phyloP scores from a whole-genome alignment of 2,113 vertebrate species.

The Saguinus imperator region DNA sequence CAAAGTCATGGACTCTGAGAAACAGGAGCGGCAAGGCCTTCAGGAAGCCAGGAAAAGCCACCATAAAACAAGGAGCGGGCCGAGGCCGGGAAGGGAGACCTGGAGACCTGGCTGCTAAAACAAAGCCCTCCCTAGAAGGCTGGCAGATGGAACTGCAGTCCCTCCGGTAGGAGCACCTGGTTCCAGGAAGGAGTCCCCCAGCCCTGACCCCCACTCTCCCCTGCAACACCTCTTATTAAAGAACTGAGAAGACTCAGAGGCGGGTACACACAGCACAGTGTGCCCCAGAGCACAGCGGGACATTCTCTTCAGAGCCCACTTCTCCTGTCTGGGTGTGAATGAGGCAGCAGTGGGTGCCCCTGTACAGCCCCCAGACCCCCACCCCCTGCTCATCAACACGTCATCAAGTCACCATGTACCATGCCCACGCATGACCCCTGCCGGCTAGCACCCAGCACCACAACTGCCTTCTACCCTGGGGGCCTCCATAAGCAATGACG shows the following conservation, averaged over 20 bases:
- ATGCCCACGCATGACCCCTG: fast-evolving
- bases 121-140: not conserved
- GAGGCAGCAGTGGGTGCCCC: not conserved
- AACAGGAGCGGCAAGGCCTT: not conserved
- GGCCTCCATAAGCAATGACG: not conserved
- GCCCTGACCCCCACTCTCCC: not conserved
- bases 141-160: not conserved
- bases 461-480: not conserved
- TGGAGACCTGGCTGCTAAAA: not conserved
- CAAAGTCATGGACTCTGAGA: not conserved
- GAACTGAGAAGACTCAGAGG: not conserved
- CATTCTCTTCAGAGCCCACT: not conserved
- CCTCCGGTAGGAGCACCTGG: not conserved
- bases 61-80: not conserved
- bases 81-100: not conserved
- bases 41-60: not conserved
- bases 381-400: not conserved
- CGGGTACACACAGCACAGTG: not conserved
- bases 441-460: fast-evolving
- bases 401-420: not conserved
- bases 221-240: not conserved
- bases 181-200: not conserved
- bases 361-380: not conserved
- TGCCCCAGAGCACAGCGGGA: too few species aligned
- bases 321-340: not conserved